These are phyloP conservation scores for Diploptera punctata DNA, from an alignment of 2,888 invertebrate species.

Conservation along the genomic window DNA sequence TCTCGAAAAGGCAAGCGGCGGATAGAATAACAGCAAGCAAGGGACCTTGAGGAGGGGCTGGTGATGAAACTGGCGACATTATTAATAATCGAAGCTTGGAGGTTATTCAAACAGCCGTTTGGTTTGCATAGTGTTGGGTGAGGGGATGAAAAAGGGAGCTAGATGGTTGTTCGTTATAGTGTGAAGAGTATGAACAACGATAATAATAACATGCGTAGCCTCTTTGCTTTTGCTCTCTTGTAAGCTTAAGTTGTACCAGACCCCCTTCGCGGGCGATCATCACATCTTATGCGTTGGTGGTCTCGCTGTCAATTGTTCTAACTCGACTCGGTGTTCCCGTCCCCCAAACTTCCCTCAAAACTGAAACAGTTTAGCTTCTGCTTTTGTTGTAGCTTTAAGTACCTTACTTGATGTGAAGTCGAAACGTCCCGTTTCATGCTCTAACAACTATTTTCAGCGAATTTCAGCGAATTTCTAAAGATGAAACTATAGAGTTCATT, in stretches of 20 bases:
- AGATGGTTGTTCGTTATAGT: constrained; percentile 10
- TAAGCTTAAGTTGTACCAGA: constrained; percentile 9
- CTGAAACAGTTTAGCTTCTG: not conserved
- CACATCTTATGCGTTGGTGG: not conserved
- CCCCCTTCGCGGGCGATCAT: not conserved
- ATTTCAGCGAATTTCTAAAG: no score
- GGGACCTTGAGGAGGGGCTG: not conserved
- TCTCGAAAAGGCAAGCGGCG: not conserved
- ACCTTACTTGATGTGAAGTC: no score
- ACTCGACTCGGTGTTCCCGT: no score
- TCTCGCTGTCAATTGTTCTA: constrained; percentile 24
- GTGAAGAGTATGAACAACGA: constrained; percentile 14
- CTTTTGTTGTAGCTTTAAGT: no score
- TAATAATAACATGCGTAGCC: constrained; percentile 10
- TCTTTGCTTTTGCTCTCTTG: constrained; percentile 17
- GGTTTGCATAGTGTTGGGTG: constrained; percentile 19
- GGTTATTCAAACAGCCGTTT: constrained; percentile 25
- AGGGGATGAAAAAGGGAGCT: not conserved
- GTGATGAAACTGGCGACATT: constrained; percentile 22
- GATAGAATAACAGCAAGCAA: not conserved
- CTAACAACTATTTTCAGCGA: no score
- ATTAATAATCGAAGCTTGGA: constrained; percentile 24
- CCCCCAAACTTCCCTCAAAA: not conserved
- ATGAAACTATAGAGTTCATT: no score
- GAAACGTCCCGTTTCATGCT: no score